Evolutionary conservation across 2,888 invertebrate genomes (phyloP), one percentile per base, ranked within the genome.

Genomic region (Rhorus exstirpatorius): DNA sequence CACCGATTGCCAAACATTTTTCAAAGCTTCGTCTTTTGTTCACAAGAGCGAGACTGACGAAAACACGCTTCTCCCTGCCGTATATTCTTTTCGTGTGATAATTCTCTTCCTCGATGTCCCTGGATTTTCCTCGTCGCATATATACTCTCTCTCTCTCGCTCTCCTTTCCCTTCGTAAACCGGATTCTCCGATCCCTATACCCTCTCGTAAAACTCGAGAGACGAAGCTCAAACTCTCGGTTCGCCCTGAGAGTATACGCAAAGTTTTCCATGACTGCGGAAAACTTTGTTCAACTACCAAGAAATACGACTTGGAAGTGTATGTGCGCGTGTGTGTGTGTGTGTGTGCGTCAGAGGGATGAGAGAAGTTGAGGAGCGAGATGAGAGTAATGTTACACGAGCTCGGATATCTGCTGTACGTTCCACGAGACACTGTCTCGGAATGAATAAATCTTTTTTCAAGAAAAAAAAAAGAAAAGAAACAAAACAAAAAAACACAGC

Each of bases 201-300:
- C 46, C 19, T 72, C 65, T 58, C 76, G 67, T 58, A 67, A 67
- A 76, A 58, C 76, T 76, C 49, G 75, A 46, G 44, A 75, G 65
- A 75, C 75, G 63, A 75, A 55, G 65, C 75, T 76, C 75, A 67
- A 68, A 76, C 76, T 76, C 76, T 65, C 72, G 65, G 55, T 41
- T 60, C 58, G 76, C 49, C 26, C 12, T 21, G 55, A 76, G 82
- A 79, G 79, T 79, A n/a, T n/a, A 71, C 75, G 70, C 75, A 82
- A 82, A 79, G 75, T 82, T 82, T 82, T 82, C 82, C 65, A 75
- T 75, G 82, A 82, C 82, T 79, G 75, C 24, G 81, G 67, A 75
- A 82, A 82, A 82, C 68, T 82, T 82, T 75, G 82, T 68, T 74
- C 70, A 67, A 61, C 70, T 67, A 71, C 75, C 82, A 60, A 75